phyloP scores from a whole-genome alignment of 2,797 vertebrate species.

The Leptatherina wallacei region DNA sequence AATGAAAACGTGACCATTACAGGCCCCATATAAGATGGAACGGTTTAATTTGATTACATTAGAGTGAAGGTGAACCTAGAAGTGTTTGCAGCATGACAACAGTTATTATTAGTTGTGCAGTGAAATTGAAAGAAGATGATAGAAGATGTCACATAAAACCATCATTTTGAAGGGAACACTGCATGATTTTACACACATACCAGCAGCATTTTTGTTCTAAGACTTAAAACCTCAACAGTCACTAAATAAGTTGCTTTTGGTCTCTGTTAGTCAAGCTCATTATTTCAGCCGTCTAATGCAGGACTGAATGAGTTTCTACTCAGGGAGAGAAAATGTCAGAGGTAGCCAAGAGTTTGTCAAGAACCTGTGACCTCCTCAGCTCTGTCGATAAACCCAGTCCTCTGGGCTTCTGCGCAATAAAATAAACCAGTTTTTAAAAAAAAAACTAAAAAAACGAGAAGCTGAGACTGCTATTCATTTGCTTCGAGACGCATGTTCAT shows the following conservation, averaged over 20 bases:
- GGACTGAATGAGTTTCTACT: slow-evolving; percentile 18
- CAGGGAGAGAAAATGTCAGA: slow-evolving; percentile 40
- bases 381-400: slow-evolving; percentile 34
- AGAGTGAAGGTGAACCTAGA: slow-evolving; percentile 1
- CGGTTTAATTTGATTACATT: slow-evolving; percentile 5
- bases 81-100: neutral
- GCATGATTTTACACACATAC: neutral
- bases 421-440: slow-evolving; percentile 1
- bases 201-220: neutral
- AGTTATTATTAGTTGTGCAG: neutral
- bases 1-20: neutral
- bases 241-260: neutral
- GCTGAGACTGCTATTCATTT: neutral
- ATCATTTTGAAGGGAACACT: neutral
- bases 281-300: neutral
- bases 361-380: slow-evolving; percentile 34
- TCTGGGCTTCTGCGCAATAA: slow-evolving; percentile 32
- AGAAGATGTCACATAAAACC: neutral
- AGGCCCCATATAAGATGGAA: neutral
- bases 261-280: neutral
- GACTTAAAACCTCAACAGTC: neutral
- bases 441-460: neutral
- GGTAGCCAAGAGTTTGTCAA: slow-evolving; percentile 31
- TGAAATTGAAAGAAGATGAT: neutral
- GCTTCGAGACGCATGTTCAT: slow-evolving; percentile 7